phyloP scores from a whole-genome alignment of 2,113 vertebrate species.

The Melanerpes formicivorus region DNA sequence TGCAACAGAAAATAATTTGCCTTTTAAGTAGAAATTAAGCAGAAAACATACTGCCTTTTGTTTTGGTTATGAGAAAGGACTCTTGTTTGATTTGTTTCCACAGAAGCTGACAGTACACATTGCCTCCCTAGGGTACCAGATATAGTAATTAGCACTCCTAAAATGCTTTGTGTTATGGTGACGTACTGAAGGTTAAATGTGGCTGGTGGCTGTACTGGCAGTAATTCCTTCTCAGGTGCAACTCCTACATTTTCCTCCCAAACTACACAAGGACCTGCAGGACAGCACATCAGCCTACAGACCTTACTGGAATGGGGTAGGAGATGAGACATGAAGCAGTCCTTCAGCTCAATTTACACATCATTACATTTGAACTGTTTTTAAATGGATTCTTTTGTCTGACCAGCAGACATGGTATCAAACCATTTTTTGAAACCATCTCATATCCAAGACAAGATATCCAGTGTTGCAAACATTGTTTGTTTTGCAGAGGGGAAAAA shows the following conservation, averaged over 20 bases:
- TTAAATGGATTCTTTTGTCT: not conserved
- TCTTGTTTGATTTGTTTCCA: not conserved
- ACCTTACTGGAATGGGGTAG: not conserved
- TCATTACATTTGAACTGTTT: accelerated
- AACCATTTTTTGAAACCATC: not conserved
- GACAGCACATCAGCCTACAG: accelerated
- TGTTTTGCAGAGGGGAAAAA: not conserved
- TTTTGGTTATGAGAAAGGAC: not conserved
- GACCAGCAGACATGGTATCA: not conserved
- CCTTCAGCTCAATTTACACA: not conserved
- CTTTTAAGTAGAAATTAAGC: not conserved
- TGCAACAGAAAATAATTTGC: not conserved
- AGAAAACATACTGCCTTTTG: not conserved
- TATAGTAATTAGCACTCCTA: not conserved
- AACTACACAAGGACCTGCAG: not conserved
- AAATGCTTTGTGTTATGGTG: not conserved
- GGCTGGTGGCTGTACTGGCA: not conserved
- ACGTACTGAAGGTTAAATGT: not conserved
- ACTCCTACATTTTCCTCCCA: not conserved
- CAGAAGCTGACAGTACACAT: not conserved
- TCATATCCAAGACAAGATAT: not conserved
- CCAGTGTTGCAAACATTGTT: not conserved
- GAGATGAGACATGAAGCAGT: not conserved
- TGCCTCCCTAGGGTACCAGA: not conserved
- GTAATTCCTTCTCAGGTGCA: not conserved